phyloP scores from a whole-genome alignment of 2,797 vertebrate species.

The Buphagus erythrorhynchus region DNA sequence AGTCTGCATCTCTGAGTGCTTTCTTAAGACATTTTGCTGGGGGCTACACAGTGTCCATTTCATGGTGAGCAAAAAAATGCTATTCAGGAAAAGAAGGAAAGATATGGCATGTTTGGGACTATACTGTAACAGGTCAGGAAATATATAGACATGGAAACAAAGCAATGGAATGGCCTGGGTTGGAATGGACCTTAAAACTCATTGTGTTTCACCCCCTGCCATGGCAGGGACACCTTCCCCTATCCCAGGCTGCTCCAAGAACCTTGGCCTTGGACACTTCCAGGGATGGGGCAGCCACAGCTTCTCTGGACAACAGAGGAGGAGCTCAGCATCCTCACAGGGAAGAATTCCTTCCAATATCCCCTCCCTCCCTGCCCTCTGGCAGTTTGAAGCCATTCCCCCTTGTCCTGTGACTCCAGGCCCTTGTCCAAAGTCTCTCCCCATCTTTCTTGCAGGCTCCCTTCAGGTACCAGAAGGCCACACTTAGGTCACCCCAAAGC shows the following conservation, averaged over 20 bases:
- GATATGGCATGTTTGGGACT: background rate
- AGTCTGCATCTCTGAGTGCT: accelerated
- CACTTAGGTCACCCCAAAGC: background rate
- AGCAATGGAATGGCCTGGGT: background rate
- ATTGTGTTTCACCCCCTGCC: accelerated
- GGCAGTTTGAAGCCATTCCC: background rate
- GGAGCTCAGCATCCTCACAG: accelerated
- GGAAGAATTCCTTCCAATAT: background rate
- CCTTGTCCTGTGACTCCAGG: background rate
- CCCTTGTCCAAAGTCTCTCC: background rate
- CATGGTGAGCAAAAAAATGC: accelerated
- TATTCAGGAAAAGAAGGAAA: background rate
- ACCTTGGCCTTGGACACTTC: accelerated
- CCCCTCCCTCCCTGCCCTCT: background rate
- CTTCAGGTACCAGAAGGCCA: background rate
- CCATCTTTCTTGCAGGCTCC: background rate
- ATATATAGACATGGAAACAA: accelerated
- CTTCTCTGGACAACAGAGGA: background rate
- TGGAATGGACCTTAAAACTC: background rate
- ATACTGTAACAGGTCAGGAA: background rate
- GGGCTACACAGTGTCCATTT: background rate
- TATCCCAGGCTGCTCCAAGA: accelerated
- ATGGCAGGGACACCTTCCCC: background rate
- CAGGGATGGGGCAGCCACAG: background rate
- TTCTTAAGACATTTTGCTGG: background rate